Conservation (phyloP, 2,113 vertebrate genomes). For the Trichechus manatus region DNA sequence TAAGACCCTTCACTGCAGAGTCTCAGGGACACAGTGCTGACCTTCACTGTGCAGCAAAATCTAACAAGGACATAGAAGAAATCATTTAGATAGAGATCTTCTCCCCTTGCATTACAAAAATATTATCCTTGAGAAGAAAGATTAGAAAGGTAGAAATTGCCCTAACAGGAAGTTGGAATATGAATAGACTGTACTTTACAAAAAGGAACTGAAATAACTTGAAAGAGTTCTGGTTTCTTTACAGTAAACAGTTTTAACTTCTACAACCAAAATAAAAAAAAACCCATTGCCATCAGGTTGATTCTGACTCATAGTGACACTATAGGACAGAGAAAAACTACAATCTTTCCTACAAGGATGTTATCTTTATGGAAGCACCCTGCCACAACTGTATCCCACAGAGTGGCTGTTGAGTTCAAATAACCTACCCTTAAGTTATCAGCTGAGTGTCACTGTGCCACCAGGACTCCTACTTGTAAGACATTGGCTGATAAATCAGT, state of each 20-base stretch:
- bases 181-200: background rate
- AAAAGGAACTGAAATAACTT: background rate
- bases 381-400: too few species aligned
- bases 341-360: too few species aligned
- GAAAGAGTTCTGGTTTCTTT: background rate
- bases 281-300: too few species aligned
- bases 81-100: background rate
- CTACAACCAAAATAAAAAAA: too few species aligned
- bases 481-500: background rate
- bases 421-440: too few species aligned
- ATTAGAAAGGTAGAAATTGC: background rate
- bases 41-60: background rate
- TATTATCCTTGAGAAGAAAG: background rate
- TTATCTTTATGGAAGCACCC: too few species aligned
- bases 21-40: background rate
- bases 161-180: background rate
- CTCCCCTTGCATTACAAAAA: too few species aligned
- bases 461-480: background rate
- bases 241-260: background rate
- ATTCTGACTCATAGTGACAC: too few species aligned
- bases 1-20: background rate
- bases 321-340: too few species aligned
- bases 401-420: too few species aligned
- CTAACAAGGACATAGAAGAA: background rate
- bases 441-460: too few species aligned